phyloP scores from a whole-genome alignment of 1,140 invertebrate species.

The Drosophila obscura region DNA sequence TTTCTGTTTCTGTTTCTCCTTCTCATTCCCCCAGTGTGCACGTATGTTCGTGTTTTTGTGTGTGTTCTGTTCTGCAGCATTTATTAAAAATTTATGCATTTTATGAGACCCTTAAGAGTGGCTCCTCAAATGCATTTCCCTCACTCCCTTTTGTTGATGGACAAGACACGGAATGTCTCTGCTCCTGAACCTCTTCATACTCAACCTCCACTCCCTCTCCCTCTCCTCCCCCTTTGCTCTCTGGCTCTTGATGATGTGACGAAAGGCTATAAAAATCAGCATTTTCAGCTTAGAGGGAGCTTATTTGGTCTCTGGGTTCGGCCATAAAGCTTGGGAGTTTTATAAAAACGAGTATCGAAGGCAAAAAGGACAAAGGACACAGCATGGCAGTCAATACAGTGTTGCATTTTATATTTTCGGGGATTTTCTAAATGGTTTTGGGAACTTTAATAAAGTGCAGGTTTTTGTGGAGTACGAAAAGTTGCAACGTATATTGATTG shows the following conservation, averaged over 20 bases:
- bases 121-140: slow-evolving; percentile 37
- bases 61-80: slow-evolving; percentile 24
- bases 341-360: neutral
- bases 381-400: slow-evolving; percentile 2
- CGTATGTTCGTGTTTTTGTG: neutral
- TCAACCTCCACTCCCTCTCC: no score
- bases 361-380: neutral
- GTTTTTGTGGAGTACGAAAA: no score
- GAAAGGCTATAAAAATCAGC: slow-evolving; percentile 56
- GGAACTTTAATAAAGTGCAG: no score
- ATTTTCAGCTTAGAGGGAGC: slow-evolving; percentile 41
- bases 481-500: no score
- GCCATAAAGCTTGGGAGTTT: slow-evolving; percentile 30
- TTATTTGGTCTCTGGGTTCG: slow-evolving; percentile 11
- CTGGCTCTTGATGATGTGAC: slow-evolving; percentile 50
- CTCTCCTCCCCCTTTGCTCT: neutral
- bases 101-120: slow-evolving; percentile 52
- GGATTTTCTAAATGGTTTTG: no score
- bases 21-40: neutral
- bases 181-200: no score
- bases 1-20: neutral
- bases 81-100: slow-evolving; percentile 79
- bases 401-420: no score
- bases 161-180: slow-evolving; percentile 8
- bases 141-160: slow-evolving; percentile 35